These are phyloP conservation scores for Telmatochromis sp. DNA, from an alignment of 2,113 vertebrate species.

Conservation along the genomic window DNA sequence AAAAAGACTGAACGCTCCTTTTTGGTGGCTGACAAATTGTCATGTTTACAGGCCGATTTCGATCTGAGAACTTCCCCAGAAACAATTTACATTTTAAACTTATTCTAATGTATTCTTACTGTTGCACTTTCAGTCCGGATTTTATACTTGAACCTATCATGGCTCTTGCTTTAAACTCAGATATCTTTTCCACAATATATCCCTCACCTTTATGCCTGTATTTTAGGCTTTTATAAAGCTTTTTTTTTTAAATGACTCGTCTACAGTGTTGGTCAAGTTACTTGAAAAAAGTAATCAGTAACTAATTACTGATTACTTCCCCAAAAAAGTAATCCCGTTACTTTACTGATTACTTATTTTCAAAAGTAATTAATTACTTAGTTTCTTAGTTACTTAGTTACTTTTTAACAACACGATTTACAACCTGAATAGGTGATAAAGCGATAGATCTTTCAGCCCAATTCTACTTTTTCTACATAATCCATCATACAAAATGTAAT, in stretches of 20 bases:
- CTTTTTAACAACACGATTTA: too few relatives aligned
- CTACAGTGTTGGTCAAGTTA: not conserved
- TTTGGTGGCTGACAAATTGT: not conserved
- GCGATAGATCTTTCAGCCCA: accelerated
- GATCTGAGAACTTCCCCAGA: not conserved
- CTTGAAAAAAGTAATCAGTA: too few relatives aligned
- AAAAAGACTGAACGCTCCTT: not conserved
- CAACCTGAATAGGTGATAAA: too few relatives aligned
- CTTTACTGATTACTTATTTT: too few relatives aligned
- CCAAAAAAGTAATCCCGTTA: too few relatives aligned
- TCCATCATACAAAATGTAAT: too few relatives aligned
- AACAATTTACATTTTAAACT: not conserved
- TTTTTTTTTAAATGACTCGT: not conserved
- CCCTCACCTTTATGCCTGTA: not conserved
- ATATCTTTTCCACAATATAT: not conserved
- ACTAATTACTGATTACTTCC: too few relatives aligned
- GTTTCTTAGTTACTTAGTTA: too few relatives aligned
- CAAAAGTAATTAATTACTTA: too few relatives aligned
- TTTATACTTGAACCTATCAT: not conserved
- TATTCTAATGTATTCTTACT: not conserved
- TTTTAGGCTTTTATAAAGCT: not conserved
- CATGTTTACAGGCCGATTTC: not conserved
- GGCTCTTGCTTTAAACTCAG: not conserved
- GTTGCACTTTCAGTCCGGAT: not conserved
- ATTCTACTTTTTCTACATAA: too few relatives aligned